Evolutionary conservation across 2,888 invertebrate genomes (phyloP).

Genomic region (Pyralis farinalis): DNA sequence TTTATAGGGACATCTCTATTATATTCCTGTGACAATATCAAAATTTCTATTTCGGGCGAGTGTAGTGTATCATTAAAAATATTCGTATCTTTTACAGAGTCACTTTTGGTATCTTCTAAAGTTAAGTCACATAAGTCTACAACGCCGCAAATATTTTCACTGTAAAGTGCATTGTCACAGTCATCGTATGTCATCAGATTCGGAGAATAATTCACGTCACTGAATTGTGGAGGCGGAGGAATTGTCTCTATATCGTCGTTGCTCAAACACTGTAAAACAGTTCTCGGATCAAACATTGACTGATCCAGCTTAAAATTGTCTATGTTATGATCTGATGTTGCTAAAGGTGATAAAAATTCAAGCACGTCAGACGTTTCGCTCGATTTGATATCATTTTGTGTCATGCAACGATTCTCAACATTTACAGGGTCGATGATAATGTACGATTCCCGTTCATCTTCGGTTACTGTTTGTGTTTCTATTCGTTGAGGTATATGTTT

Average conservation of each 20-base stretch:
- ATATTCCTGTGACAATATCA: conserved; percentile 39
- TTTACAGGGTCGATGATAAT: background rate
- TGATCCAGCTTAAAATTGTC: conserved; percentile 37
- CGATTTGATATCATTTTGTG: background rate
- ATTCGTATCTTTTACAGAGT: background rate
- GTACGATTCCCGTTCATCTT: background rate
- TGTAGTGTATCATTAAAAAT: conserved; percentile 9
- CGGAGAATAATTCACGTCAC: conserved; percentile 26
- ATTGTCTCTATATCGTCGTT: conserved; percentile 30
- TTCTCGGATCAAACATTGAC: conserved; percentile 60
- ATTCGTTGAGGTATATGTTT: background rate
- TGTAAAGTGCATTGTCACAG: background rate
- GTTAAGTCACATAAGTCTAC: too few species aligned
- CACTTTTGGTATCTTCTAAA: too few species aligned
- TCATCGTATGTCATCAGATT: too few species aligned
- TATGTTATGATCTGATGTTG: conserved; percentile 10
- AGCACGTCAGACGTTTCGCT: background rate
- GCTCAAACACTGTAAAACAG: conserved; percentile 43
- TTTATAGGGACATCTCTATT: background rate
- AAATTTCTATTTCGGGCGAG: conserved; percentile 49
- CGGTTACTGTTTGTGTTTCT: background rate
- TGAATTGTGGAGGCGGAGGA: conserved; percentile 56
- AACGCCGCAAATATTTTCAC: background rate
- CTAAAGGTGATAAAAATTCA: background rate
- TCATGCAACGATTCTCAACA: background rate